phyloP scores from a whole-genome alignment of 2,797 vertebrate species.

The Taenioides sp. region DNA sequence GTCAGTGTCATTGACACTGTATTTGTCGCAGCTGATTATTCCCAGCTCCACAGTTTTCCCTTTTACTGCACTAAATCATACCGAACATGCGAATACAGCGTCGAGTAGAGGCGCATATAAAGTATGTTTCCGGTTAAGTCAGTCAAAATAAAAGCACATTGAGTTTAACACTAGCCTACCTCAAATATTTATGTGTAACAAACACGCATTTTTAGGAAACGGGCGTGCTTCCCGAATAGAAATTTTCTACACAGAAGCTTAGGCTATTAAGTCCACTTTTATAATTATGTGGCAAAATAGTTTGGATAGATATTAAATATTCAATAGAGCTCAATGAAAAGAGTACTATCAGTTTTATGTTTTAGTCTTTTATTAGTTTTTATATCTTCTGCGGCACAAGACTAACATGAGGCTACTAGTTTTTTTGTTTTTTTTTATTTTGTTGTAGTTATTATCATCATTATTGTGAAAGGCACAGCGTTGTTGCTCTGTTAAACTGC shows the following conservation, averaged over 20 bases:
- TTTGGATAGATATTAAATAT: no score
- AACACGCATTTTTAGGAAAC: background rate
- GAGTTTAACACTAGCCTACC: background rate
- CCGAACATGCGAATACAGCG: conserved; percentile 7
- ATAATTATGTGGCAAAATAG: no score
- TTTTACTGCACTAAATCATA: conserved; percentile 24
- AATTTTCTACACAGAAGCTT: background rate
- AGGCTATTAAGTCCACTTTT: background rate
- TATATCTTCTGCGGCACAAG: background rate
- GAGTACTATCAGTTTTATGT: no score
- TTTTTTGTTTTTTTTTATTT: background rate
- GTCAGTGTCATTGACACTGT: conserved; percentile 16
- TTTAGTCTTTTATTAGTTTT: background rate
- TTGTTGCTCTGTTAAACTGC: background rate
- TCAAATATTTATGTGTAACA: background rate
- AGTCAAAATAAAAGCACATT: conserved; percentile 34
- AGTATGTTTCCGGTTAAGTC: conserved; percentile 14
- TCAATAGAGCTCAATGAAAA: no score
- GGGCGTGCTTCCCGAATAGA: background rate
- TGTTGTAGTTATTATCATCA: background rate
- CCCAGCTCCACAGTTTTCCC: conserved; percentile 22
- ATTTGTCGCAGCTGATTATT: conserved; percentile 9
- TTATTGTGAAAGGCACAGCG: conserved; percentile 43
- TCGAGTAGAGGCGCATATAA: conserved; percentile 8
- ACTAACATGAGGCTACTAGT: background rate